Evolutionary conservation across 2,797 vertebrate genomes (phyloP).

Genomic region (Hippocampus kuda): DNA sequence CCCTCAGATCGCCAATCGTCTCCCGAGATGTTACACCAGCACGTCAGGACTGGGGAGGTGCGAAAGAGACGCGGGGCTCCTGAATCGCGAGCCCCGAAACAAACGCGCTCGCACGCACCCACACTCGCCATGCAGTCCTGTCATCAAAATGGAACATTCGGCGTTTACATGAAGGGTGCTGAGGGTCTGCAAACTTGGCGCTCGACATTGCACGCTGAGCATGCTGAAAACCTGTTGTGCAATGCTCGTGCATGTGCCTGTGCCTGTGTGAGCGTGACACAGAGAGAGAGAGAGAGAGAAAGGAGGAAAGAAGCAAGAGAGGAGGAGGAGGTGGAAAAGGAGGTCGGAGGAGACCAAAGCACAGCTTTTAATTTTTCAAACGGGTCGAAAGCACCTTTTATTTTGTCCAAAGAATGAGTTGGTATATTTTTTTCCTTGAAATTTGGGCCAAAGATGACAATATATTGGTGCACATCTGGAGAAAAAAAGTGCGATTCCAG

Average conservation of each 20-base stretch:
- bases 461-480: not conserved
- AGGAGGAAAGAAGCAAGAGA: not conserved
- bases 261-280: not conserved
- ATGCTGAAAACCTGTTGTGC: slow-evolving; percentile 5
- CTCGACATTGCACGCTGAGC: slow-evolving; percentile 2
- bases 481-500: not conserved
- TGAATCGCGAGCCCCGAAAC: not conserved
- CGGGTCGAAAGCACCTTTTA: not conserved
- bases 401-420: not conserved
- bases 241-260: not conserved
- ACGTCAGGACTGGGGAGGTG: slow-evolving; percentile 12
- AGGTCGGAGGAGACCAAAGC: not conserved
- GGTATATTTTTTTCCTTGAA: no score
- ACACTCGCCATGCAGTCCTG: not conserved
- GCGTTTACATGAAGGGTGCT: slow-evolving; percentile 3
- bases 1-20: slow-evolving; percentile 39
- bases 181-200: slow-evolving; percentile 4
- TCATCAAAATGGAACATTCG: slow-evolving; percentile 1
- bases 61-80: not conserved
- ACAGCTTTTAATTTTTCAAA: not conserved
- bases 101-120: not conserved
- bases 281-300: not conserved
- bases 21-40: slow-evolving; percentile 31
- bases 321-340: not conserved
- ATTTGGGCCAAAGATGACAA: not conserved